Evolutionary conservation across 2,113 vertebrate species (phyloP), one percentile per base, ranked within the genome.

Genomic region (Malaclemys terrapin): DNA sequence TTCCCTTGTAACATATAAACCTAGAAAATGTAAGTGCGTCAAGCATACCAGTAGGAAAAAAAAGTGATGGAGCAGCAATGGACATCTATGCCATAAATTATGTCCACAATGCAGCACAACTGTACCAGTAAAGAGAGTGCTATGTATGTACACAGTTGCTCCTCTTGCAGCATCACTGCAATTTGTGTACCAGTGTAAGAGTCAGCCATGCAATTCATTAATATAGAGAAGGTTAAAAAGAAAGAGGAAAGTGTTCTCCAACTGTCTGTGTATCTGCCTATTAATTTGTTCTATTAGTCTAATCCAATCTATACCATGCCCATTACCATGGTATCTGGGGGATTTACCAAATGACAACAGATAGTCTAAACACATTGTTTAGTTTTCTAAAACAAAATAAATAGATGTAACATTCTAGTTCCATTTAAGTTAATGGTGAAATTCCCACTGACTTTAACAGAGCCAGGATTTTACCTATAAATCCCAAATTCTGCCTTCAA

Each of bases 41-140:
- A 29, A 83, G 3, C 12, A 20, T 49, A 24, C 50, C 57, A 29
- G 2, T 42, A 16, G 25, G 10, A 11, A 42, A 0, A 8, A 35
- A 13, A n/a, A 85, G 53, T 69, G 62, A 69, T 69, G 62, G 16
- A 31, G 62, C 80, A 84, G 76, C 24, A 89, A 85, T 53, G 56
- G 16, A 69, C 62, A n/a, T 16, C 62, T 65, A 31, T 65, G 31
- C 29, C 14, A 14, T 65, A 65, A 35, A 65, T 31, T 17, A 13
- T 35, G 14, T 35, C 31, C 31, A 65, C 62, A 76, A 53, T 2
- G 3, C 5, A 56, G 7, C 6, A 24, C 87, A 89, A 47, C 53
- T 52, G 0, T 9, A 75, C 8, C 14, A 50, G 22, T 2, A 81
- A n/a, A 50, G 53, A 24, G 72, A 62, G 62, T 45, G 57, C 2